phyloP scores from a whole-genome alignment of 2,888 invertebrate genomes.

The Xiphydria camelus region DNA sequence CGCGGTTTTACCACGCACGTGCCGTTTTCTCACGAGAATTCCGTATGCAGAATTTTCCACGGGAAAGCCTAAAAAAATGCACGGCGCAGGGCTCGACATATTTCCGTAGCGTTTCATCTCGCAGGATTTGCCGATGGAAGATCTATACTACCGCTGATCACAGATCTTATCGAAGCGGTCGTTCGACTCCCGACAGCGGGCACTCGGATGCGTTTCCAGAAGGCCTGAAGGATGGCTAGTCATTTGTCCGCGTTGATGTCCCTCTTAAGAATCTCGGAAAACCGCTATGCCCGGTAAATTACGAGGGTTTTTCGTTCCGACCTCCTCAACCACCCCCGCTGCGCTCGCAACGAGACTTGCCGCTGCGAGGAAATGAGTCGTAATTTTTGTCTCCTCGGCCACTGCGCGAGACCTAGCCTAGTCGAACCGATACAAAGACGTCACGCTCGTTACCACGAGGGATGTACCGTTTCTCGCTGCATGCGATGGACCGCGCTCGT shows the following conservation, averaged over 20 bases:
- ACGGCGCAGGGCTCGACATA: no score
- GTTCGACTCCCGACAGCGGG: no score
- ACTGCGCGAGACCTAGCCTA: not conserved
- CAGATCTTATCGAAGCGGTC: no score
- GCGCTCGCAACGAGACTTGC: no score
- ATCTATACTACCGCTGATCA: conserved; percentile 12
- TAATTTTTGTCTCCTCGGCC: conserved; percentile 20
- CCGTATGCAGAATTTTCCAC: not conserved
- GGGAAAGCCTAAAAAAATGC: no score
- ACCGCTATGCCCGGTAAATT: conserved; percentile 24
- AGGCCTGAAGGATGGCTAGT: conserved; percentile 3
- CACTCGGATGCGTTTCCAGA: no score
- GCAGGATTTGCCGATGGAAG: not conserved
- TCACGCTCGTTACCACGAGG: not conserved
- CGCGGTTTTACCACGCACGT: no score
- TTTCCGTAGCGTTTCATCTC: no score
- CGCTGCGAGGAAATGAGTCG: conserved; percentile 10
- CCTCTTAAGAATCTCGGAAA: conserved; percentile 12
- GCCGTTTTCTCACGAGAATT: not conserved
- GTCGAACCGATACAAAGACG: not conserved
- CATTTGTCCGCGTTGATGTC: conserved; percentile 10
- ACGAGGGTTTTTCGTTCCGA: not conserved
- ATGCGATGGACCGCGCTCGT: no score
- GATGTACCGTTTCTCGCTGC: not conserved
- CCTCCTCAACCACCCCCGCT: no score